Conservation (phyloP, 2,113 vertebrate genomes). For the Bos javanicus region DNA sequence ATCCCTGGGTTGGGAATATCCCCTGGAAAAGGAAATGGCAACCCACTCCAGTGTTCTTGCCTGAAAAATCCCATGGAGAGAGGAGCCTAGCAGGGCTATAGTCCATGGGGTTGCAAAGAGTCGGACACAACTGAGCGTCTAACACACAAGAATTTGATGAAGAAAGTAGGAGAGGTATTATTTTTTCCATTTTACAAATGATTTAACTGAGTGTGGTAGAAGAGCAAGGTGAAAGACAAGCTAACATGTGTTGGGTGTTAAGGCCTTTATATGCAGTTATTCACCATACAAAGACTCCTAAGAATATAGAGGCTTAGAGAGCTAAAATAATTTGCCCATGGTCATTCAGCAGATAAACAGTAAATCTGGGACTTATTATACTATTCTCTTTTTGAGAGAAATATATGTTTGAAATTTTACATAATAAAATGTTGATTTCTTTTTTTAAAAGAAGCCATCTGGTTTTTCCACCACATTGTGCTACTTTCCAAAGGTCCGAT, state of each 20-base stretch:
- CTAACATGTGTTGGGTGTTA: conserved; percentile 13
- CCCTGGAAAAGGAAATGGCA: background rate
- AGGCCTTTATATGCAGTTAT: conserved; percentile 26
- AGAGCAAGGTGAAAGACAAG: background rate
- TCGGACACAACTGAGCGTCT: background rate
- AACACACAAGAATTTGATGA: background rate
- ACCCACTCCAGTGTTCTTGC: background rate
- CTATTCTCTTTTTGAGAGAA: background rate
- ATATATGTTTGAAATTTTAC: conserved; percentile 36
- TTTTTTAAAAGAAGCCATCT: background rate
- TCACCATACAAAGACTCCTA: conserved; percentile 31
- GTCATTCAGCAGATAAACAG: background rate
- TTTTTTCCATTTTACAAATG: conserved; percentile 27
- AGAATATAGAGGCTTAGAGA: conserved; percentile 28
- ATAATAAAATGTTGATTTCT: background rate
- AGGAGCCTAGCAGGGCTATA: background rate
- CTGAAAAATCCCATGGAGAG: background rate
- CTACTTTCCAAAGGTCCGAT: background rate
- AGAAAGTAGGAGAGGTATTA: background rate
- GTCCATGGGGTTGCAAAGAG: background rate
- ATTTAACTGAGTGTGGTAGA: background rate
- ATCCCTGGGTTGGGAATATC: background rate
- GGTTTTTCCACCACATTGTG: background rate
- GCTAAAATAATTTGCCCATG: conserved; percentile 13
- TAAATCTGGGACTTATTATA: conserved; percentile 24